Evolutionary conservation across 2,888 invertebrate genomes (phyloP).

Genomic region (Eupithecia subumbrata): DNA sequence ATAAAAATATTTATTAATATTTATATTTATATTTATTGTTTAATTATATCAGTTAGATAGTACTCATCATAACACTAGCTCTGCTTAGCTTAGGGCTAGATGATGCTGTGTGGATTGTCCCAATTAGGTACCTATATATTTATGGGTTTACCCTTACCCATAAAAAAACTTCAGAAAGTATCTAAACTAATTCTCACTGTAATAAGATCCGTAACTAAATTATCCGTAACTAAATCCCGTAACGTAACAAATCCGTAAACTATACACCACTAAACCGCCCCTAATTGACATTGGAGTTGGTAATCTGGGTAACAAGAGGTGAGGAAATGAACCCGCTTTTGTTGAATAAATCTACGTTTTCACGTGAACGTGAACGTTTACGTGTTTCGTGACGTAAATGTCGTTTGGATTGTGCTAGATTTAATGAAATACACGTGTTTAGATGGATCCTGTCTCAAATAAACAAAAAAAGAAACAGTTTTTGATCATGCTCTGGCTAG

Average conservation of each 20-base stretch:
- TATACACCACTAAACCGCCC: conserved; percentile 31
- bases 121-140: no score
- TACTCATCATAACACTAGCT: no score
- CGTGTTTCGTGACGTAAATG: conserved; percentile 2
- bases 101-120: no score
- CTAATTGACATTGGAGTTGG: conserved; percentile 42
- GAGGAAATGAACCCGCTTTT: conserved; percentile 43
- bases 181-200: not conserved
- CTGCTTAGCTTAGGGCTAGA: no score
- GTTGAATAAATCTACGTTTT: conserved; percentile 42
- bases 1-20: no score
- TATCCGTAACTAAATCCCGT: conserved; percentile 20
- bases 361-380: conserved; percentile 34
- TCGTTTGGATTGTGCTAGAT: not conserved
- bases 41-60: no score
- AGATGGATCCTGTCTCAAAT: no score
- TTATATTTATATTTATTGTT: no score
- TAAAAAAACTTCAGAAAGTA: not conserved
- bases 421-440: not conserved
- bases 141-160: not conserved
- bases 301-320: conserved; percentile 42
- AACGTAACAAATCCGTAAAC: conserved; percentile 24
- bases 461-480: no score
- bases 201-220: conserved; percentile 14
- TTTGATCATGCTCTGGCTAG: no score